phyloP scores from a whole-genome alignment of 2,888 invertebrate genomes.

The Ormyrus pomaceus region DNA sequence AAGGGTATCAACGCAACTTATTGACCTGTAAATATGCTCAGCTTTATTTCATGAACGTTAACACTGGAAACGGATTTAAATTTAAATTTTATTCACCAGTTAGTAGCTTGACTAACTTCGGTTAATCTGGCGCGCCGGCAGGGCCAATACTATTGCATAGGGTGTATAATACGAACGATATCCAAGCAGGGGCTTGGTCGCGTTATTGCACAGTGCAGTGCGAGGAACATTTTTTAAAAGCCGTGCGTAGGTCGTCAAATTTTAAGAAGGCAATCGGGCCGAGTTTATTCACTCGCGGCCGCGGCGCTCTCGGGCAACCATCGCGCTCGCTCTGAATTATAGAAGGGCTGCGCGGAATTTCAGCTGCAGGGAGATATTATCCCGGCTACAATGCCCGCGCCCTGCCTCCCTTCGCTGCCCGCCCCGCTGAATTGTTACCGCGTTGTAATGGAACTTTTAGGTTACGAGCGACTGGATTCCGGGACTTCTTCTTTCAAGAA shows the following conservation, averaged over 20 bases:
- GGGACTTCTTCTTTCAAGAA: background rate
- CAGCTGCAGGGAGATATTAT: slow-evolving; percentile 11
- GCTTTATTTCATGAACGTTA: too few relatives aligned
- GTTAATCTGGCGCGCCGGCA: too few relatives aligned
- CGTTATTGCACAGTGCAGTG: background rate
- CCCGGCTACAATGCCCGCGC: background rate
- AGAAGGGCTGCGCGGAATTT: slow-evolving; percentile 32
- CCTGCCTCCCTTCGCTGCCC: background rate
- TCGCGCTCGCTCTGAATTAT: slow-evolving; percentile 28
- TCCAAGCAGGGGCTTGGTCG: too few relatives aligned
- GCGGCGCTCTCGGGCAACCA: background rate
- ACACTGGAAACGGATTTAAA: too few relatives aligned
- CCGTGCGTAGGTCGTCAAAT: slow-evolving; percentile 23
- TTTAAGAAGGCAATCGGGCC: slow-evolving; percentile 53
- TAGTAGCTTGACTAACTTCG: too few relatives aligned
- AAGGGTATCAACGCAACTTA: too few relatives aligned
- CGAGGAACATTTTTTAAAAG: too few relatives aligned
- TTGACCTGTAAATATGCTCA: too few relatives aligned
- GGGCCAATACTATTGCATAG: too few relatives aligned
- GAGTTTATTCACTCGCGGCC: slow-evolving; percentile 42
- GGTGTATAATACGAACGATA: too few relatives aligned
- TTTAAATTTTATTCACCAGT: too few relatives aligned
- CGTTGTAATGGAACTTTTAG: slow-evolving; percentile 37
- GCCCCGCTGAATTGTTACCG: slow-evolving; percentile 24
- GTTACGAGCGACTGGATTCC: background rate